Evolutionary conservation across 1,140 invertebrate species (phyloP).

Genomic region (Rhopalosiphum maidis): DNA sequence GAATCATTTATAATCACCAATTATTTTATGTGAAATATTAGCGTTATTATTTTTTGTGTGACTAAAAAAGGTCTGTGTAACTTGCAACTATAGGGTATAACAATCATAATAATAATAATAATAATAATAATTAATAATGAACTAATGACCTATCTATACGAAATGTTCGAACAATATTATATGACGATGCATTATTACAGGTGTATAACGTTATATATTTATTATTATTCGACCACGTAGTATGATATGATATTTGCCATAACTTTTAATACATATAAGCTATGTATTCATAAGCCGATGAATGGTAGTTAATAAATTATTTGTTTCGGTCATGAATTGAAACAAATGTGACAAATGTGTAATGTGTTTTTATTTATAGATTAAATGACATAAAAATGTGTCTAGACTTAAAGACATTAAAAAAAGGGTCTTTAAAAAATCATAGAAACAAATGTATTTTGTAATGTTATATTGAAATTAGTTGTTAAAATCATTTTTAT

Average conservation of each 20-base stretch:
- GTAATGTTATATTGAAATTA: not conserved
- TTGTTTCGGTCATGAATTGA: not conserved
- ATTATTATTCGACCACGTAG: not conserved
- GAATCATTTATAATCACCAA: conserved; percentile 6
- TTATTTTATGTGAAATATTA: conserved; percentile 5
- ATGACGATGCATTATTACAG: not conserved
- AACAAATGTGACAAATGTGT: not conserved
- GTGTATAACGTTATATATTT: not conserved
- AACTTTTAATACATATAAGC: not conserved
- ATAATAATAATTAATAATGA: not conserved
- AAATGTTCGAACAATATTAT: not conserved
- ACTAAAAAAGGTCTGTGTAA: not conserved
- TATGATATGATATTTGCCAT: not conserved
- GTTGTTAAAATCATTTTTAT: not conserved
- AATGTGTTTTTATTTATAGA: conserved; percentile 4
- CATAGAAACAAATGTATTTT: not conserved
- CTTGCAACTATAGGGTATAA: not conserved
- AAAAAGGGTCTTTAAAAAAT: not conserved
- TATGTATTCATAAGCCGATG: not conserved
- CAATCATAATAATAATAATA: not conserved
- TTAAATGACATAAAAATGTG: not conserved
- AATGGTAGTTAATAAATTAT: not conserved
- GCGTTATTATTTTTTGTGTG: not conserved
- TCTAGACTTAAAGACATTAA: not conserved
- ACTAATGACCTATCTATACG: not conserved